A percentile compares a stretch with the other conserved stretches of the same genome.
These are phyloP conservation scores for Galerucella nymphaeae DNA, from an alignment of 2,888 invertebrate genomes.

Conservation along the genomic window DNA sequence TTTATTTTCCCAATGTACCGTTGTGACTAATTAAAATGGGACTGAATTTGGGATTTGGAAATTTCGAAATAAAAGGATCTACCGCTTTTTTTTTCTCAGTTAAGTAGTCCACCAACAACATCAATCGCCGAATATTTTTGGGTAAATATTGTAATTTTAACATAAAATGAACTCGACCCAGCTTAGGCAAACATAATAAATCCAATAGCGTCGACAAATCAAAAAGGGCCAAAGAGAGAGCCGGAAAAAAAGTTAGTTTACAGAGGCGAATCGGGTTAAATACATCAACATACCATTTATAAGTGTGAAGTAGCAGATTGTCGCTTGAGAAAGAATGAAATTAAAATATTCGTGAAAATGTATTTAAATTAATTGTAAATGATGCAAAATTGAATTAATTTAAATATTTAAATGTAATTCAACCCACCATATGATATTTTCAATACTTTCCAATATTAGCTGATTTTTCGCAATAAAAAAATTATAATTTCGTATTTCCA, in stretches of 20 bases:
- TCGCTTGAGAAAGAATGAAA: too few relatives aligned
- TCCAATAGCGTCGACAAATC: conserved; percentile 41
- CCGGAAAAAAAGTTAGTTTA: conserved; percentile 3
- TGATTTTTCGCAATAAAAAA: too few relatives aligned
- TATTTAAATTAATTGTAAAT: too few relatives aligned
- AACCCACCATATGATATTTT: too few relatives aligned
- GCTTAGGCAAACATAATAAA: conserved; percentile 43
- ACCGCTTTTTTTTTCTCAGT: background rate
- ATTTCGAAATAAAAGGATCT: background rate
- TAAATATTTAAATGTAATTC: too few relatives aligned
- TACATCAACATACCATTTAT: background rate
- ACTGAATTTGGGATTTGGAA: background rate
- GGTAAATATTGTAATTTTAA: conserved; percentile 40
- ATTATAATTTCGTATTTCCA: too few relatives aligned
- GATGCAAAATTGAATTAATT: too few relatives aligned
- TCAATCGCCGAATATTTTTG: conserved; percentile 27
- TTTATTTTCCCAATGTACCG: too few relatives aligned
- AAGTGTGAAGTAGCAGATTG: too few relatives aligned
- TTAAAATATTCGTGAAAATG: too few relatives aligned
- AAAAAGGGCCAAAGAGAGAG: conserved; percentile 16
- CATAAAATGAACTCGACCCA: conserved; percentile 33
- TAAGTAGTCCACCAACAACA: conserved; percentile 9
- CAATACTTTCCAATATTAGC: too few relatives aligned
- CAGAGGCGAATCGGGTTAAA: background rate
- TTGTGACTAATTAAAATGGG: background rate